phyloP scores from a whole-genome alignment of 2,113 vertebrate genomes.

The Rhinolophus sinicus region DNA sequence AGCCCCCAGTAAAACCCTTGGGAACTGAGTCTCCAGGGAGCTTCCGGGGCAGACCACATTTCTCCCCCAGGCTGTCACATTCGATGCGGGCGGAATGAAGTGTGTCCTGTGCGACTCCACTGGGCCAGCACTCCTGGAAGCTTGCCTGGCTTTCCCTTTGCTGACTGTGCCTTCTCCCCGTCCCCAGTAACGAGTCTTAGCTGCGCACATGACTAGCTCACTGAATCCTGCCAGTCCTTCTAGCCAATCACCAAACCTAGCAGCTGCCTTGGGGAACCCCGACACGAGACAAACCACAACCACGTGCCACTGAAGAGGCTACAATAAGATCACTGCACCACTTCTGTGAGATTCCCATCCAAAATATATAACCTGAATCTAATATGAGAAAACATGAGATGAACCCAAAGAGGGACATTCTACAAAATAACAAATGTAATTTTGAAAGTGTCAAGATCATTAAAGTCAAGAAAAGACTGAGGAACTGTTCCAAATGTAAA shows the following conservation, averaged over 20 bases:
- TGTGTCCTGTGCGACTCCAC: background rate
- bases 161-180: background rate
- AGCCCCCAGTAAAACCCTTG: background rate
- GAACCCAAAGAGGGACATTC: background rate
- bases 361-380: background rate
- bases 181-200: background rate
- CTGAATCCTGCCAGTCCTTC: background rate
- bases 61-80: background rate
- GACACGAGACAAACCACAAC: background rate
- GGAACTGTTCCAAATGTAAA: background rate
- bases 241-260: background rate
- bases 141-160: background rate
- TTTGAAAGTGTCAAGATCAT: background rate
- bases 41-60: background rate
- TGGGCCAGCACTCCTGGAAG: background rate
- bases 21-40: background rate
- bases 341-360: background rate
- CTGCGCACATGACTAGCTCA: background rate
- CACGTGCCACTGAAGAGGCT: background rate
- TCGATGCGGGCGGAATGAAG: background rate
- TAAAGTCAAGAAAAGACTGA: background rate
- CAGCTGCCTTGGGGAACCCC: background rate
- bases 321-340: background rate
- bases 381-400: background rate
- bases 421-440: background rate